A percentile compares a stretch with the other conserved stretches of the same genome.
phyloP scores from a whole-genome alignment of 2,113 vertebrate species.

The Antechinus stuartii region DNA sequence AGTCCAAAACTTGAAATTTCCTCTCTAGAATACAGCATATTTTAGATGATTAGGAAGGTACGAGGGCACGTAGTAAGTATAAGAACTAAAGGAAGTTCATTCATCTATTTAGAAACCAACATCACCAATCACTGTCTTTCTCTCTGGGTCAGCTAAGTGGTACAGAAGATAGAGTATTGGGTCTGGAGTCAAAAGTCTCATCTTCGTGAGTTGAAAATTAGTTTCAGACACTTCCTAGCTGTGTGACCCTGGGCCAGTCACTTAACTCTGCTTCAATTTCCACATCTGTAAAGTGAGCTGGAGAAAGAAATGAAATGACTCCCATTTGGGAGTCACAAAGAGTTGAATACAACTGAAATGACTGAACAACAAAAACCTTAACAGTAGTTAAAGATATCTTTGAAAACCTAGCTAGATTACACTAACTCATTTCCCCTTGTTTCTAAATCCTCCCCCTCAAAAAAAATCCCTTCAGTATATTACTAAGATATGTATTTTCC shows the following conservation, averaged over 20 bases:
- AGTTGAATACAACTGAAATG: neutral
- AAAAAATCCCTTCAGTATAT: neutral
- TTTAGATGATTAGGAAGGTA: neutral
- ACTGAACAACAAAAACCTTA: neutral
- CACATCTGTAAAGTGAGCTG: neutral
- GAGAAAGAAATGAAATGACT: neutral
- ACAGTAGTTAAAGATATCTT: neutral
- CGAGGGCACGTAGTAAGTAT: neutral
- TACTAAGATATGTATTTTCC: neutral
- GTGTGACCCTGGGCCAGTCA: neutral
- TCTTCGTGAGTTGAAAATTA: neutral
- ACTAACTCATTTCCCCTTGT: neutral
- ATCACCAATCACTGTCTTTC: neutral
- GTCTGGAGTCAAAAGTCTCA: neutral
- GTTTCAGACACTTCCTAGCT: neutral
- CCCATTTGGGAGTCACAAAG: neutral
- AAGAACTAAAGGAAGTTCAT: slow-evolving; percentile 9
- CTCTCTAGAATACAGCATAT: neutral
- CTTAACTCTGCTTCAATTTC: neutral
- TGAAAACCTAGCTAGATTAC: neutral
- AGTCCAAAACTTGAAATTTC: neutral
- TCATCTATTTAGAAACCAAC: neutral
- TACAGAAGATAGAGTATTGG: neutral
- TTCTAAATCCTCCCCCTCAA: neutral
- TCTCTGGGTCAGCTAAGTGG: no score